A percentile compares a stretch with the other conserved stretches of the same genome.
phyloP scores from a whole-genome alignment of 2,113 vertebrate species.

The Apteryx owenii region DNA sequence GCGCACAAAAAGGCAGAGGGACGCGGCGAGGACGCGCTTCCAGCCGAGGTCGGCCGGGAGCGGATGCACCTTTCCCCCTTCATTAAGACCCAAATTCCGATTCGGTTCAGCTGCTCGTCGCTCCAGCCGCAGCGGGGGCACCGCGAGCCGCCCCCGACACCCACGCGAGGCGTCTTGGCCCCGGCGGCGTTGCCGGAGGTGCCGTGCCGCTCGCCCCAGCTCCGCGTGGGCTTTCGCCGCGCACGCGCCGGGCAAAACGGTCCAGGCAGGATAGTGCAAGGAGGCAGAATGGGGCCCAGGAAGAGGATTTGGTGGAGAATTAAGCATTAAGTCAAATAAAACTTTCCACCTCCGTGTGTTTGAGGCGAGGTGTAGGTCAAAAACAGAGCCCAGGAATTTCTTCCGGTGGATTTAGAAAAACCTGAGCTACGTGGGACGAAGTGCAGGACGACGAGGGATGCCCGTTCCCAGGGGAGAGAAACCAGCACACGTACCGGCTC shows the following conservation, averaged over 20 bases:
- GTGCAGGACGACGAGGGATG: neutral
- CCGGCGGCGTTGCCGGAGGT: neutral
- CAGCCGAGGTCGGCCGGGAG: neutral
- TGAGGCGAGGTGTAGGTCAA: neutral
- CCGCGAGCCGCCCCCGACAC: neutral
- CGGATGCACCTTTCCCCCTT: neutral
- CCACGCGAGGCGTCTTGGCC: neutral
- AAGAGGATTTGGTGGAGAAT: neutral
- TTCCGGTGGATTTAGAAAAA: neutral
- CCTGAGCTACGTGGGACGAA: neutral
- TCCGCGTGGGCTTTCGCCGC: neutral
- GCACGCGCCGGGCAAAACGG: fast-evolving
- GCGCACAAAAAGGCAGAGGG: too few species aligned
- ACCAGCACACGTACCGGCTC: fast-evolving
- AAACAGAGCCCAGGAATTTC: neutral
- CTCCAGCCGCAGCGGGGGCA: neutral
- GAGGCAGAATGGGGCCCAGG: neutral
- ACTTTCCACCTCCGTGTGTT: neutral
- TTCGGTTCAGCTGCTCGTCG: neutral
- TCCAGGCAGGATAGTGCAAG: neutral
- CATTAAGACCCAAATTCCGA: neutral
- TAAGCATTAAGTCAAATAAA: neutral
- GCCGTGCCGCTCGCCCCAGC: fast-evolving
- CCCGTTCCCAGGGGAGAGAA: neutral
- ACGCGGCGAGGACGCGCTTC: neutral